Conservation (phyloP, 2,888 invertebrate species). For the Dorcus parallelipipedus region DNA sequence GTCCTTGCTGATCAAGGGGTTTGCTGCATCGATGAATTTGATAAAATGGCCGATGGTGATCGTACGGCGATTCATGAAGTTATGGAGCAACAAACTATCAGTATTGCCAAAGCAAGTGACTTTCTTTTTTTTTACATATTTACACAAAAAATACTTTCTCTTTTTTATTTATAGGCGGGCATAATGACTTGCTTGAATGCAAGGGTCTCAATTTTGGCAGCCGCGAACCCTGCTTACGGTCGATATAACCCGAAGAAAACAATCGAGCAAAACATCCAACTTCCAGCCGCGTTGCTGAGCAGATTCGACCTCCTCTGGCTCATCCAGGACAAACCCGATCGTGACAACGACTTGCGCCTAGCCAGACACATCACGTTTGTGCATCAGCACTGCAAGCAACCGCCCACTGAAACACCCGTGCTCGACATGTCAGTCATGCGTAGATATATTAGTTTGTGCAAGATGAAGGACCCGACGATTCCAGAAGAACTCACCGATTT, state of each 20-base stretch:
- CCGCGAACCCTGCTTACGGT: conserved; percentile 98
- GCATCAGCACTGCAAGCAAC: conserved; percentile 87
- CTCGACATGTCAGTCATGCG: conserved; percentile 92
- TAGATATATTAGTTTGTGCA: conserved; percentile 88
- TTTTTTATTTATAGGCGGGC: conserved; percentile 67
- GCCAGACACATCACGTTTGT: conserved; percentile 98
- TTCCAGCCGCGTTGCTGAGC: conserved; percentile 95
- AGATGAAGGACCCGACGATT: conserved; percentile 82
- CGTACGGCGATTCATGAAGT: conserved; percentile 96
- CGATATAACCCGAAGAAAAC: conserved; percentile 94
- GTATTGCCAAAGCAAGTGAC: conserved; percentile 82
- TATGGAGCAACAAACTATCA: conserved; percentile 99
- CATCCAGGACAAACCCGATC: conserved; percentile 76
- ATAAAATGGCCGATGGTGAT: conserved; percentile 97
- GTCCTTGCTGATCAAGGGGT: conserved; percentile 95
- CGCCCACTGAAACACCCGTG: conserved; percentile 70
- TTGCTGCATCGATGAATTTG: conserved; percentile 99
- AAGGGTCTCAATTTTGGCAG: conserved; percentile 94
- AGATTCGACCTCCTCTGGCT: conserved; percentile 96
- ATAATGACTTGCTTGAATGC: conserved; percentile 99
- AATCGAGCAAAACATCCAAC: conserved; percentile 95
- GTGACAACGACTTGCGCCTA: conserved; percentile 72
- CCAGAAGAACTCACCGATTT: conserved; percentile 84
- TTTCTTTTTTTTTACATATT: not conserved
- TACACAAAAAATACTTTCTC: too few relatives aligned